phyloP scores from a whole-genome alignment of 2,113 vertebrate species.

The Tetrao urogallus region DNA sequence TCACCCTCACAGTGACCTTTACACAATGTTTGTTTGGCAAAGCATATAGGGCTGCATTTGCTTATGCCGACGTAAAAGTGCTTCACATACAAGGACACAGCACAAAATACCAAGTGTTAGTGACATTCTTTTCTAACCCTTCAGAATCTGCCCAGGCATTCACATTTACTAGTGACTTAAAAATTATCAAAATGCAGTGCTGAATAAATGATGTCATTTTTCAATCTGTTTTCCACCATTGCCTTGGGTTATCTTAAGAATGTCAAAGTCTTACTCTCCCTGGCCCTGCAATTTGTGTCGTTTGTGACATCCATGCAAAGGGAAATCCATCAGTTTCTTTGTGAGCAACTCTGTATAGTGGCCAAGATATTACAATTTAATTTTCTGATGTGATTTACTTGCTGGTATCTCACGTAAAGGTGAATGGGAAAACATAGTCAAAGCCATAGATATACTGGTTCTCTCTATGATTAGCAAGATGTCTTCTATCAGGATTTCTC shows the following conservation, averaged over 20 bases:
- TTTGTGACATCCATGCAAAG: neutral
- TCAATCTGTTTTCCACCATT: neutral
- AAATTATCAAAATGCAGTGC: neutral
- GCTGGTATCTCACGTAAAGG: conserved; percentile 22
- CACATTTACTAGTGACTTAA: conserved; percentile 3
- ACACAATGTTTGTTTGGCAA: neutral
- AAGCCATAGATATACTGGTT: neutral
- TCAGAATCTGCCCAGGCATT: neutral
- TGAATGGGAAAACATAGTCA: neutral
- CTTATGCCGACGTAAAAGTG: neutral
- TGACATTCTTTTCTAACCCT: neutral
- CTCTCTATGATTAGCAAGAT: fast-evolving
- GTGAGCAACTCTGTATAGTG: neutral
- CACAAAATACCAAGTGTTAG: neutral
- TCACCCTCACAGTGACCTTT: too few species aligned
- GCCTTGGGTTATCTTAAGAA: conserved; percentile 16
- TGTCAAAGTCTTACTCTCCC: neutral
- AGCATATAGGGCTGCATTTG: neutral
- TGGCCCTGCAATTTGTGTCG: conserved; percentile 19
- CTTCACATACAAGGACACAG: neutral
- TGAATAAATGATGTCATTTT: conserved; percentile 14
- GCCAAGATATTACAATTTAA: neutral
- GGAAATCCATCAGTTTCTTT: neutral
- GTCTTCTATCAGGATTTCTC: neutral
- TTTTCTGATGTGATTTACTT: neutral